Conservation (phyloP, 2,113 vertebrate species). For the Willisornis vidua region DNA sequence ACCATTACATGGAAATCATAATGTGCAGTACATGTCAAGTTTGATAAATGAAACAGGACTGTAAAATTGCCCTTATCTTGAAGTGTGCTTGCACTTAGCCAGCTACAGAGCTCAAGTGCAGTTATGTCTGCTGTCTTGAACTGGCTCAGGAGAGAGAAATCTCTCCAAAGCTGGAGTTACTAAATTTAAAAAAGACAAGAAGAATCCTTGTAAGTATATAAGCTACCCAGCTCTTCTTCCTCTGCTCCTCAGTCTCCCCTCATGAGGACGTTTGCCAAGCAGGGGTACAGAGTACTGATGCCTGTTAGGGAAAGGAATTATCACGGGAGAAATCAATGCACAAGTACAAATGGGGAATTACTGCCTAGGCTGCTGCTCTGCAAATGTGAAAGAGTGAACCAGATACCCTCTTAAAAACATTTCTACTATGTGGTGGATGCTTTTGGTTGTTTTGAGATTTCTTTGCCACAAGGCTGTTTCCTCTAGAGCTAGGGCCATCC, state of each 20-base stretch:
- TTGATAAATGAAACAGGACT: slow-evolving; percentile 49
- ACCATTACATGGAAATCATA: slow-evolving; percentile 32
- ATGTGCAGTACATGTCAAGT: slow-evolving; percentile 1
- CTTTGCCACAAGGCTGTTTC: not conserved
- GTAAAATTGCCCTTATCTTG: slow-evolving; percentile 25
- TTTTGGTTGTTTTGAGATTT: not conserved
- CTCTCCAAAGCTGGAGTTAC: not conserved
- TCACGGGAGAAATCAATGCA: not conserved
- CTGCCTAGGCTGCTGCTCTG: not conserved
- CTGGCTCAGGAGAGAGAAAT: not conserved
- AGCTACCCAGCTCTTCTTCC: not conserved
- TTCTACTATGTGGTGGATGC: not conserved
- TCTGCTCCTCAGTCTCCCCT: not conserved
- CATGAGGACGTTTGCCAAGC: not conserved
- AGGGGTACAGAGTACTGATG: accelerated
- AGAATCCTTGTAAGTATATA: not conserved
- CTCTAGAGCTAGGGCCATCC: not conserved
- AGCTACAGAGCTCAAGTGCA: not conserved
- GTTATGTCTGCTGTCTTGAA: not conserved
- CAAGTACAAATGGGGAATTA: not conserved
- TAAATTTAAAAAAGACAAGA: not conserved
- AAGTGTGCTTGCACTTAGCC: slow-evolving; percentile 5
- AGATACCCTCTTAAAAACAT: not conserved
- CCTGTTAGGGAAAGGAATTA: not conserved
- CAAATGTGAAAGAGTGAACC: not conserved